A percentile compares a stretch with the other conserved stretches of the same genome.
These are phyloP conservation scores for Cerceris ruficornis DNA, from an alignment of 2,888 invertebrate species.

Conservation along the genomic window DNA sequence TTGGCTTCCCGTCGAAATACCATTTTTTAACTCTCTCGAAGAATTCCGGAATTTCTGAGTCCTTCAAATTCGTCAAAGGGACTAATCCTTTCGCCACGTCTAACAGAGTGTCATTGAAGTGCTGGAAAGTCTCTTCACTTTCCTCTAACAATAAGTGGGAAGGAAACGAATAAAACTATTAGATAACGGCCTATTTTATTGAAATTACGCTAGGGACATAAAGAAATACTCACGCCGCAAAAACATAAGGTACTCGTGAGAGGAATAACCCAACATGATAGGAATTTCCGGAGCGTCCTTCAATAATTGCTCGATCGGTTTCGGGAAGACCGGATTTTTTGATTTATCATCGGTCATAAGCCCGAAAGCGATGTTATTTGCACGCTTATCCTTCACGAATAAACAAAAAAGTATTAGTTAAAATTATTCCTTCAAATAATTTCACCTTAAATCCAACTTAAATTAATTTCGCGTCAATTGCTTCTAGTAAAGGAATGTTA, in stretches of 20 bases:
- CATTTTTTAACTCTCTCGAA: conserved; percentile 74
- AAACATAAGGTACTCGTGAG: conserved; percentile 60
- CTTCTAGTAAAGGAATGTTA: too few species aligned
- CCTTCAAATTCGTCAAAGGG: too few species aligned
- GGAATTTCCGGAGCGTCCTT: conserved; percentile 80
- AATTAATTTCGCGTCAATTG: too few species aligned
- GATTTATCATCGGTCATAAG: conserved; percentile 41
- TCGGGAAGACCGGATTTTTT: conserved; percentile 65
- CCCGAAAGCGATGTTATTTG: conserved; percentile 21
- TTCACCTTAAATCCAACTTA: too few species aligned
- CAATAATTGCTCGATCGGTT: conserved; percentile 74
- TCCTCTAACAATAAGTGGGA: background rate
- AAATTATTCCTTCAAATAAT: background rate
- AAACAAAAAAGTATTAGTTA: background rate
- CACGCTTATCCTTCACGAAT: background rate
- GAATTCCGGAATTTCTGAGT: too few species aligned
- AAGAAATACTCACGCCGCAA: conserved; percentile 32
- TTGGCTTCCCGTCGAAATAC: conserved; percentile 82
- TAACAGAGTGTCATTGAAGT: background rate
- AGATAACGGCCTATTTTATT: background rate
- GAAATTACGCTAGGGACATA: background rate
- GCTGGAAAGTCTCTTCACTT: background rate
- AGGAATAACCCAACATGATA: conserved; percentile 82
- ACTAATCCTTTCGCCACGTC: background rate
- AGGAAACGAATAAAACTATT: background rate